phyloP scores from a whole-genome alignment of 2,797 vertebrate genomes.

The Tiaroga cobitis region DNA sequence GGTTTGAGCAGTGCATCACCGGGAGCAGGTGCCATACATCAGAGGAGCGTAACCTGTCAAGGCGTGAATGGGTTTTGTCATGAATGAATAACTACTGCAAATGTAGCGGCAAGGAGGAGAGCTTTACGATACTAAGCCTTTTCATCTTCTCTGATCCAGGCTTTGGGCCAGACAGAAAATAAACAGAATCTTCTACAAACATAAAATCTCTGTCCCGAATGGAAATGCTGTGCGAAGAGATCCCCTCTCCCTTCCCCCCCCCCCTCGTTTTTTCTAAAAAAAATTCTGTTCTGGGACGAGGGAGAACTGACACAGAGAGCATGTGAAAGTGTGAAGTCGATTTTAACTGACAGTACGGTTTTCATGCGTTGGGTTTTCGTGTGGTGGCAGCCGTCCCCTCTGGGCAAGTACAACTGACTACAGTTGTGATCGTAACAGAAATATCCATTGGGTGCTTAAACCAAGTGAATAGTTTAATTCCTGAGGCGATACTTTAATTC shows the following conservation, averaged over 20 bases:
- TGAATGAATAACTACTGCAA: slow-evolving; percentile 83
- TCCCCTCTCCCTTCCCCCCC: background rate
- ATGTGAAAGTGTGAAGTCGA: slow-evolving; percentile 28
- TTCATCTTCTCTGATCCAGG: slow-evolving; percentile 78
- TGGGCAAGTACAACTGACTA: slow-evolving; percentile 38
- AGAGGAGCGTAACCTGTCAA: slow-evolving; percentile 73
- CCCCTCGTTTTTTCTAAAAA: no score
- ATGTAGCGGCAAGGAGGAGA: slow-evolving; percentile 67
- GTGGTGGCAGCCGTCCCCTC: slow-evolving; percentile 38
- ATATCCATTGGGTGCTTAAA: slow-evolving; percentile 47
- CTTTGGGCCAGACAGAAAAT: slow-evolving; percentile 71
- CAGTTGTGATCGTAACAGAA: slow-evolving; percentile 41
- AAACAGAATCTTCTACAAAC: slow-evolving; percentile 66
- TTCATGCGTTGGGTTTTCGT: background rate
- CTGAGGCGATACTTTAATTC: slow-evolving; percentile 48
- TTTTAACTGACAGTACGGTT: slow-evolving; percentile 21
- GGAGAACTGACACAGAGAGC: background rate
- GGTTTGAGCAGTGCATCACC: slow-evolving; percentile 66
- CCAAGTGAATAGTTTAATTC: slow-evolving; percentile 38
- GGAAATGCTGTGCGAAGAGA: slow-evolving; percentile 7
- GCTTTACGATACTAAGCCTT: slow-evolving; percentile 75
- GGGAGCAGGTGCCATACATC: slow-evolving; percentile 63
- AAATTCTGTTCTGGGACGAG: background rate
- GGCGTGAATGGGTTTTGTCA: slow-evolving; percentile 83
- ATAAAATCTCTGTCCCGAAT: slow-evolving; percentile 34